Base-by-base conservation (phyloP, 2,888 invertebrate species). In the Agrenia bidenticulata region DNA sequence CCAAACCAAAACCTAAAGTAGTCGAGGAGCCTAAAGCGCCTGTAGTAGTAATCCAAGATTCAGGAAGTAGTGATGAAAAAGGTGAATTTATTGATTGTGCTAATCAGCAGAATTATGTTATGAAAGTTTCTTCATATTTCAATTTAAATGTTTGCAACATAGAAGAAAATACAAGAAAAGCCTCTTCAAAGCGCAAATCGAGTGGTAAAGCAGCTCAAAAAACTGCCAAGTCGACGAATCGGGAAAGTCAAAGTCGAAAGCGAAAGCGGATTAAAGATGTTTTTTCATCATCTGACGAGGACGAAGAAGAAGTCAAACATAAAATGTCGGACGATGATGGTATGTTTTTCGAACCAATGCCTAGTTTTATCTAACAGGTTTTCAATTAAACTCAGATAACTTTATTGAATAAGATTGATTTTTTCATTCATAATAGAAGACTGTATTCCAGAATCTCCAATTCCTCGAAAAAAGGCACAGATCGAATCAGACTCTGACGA, bases 191-290 rank as follows among this genome's bases (percentile, higher is more conserved):
- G n/a, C 5, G n/a, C n/a, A 45, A 32, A 45, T 45, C 45, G 9
- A 15, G 32, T 32, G 11, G 32, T 11, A 32, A 32, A 4, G n/a
- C n/a, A n/a, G 11, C 32, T 42, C 62, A 2, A 60, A 60, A 56
- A 37, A 50, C 1, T 56, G 50, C 50, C 57, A 51, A 37, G 49
- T 27, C 37, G 55, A 56, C 13, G 32, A 19, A 1, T 2, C 45
- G 15, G 15, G 45, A 23, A 50, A 37, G 15, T 1, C 41, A 15
- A 24, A 5, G 17, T 53, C 13, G 61, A 27, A 69, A 69, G 32
- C 45, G 73, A 15, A 73, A 73, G 49, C 42, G 73, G 24, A 73
- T 73, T 32, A 56, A 62, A 21, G 68, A 70, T 54, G 67, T 69
- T 0, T 53, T 67, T 1, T 70, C 70, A 11, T 55, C 64, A 27